Base-by-base conservation (phyloP, 2,797 vertebrate species). In the Sebastes jordani region DNA sequence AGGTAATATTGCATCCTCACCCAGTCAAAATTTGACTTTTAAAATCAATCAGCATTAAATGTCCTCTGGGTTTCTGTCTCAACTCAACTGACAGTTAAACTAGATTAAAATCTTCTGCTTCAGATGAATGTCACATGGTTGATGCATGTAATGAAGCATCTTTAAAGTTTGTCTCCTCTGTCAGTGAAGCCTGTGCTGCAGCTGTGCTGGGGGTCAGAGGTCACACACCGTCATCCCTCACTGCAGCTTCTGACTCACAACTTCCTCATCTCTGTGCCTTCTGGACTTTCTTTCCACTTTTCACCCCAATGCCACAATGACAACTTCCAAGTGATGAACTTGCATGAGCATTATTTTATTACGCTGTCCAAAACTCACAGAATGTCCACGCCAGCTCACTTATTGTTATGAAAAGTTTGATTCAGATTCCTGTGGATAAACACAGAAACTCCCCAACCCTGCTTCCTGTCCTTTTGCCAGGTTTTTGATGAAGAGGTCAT, bases 181-280 rank as follows among this genome's bases (percentile, higher is more conserved):
- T 49, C 46, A 49, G 46, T 49, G 14, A 49, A 49, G 46, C 18
- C 13, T 29, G 14, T 29, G 34, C 27, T 20, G 49, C 27, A 25
- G 56, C 38, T 55, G 27, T 27, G 49, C 23, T 7, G 32, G 0
- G 23, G 80, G 74, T 85, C 74, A 73, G 59, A 67, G 71, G 82
- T 83, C 67, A 25, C 14, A 5, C 11, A 56, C 16, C 7, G 16
- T 32, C 52, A 49, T 66, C 4, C 62, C 46, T 74, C 27, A n/a
- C 56, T 54, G 30, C 42, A 42, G 69, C 55, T 4, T 11, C 49
- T 81, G 81, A 84, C 54, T 84, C 81, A 71, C 6, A 22, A 52
- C 72, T 3, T 10, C 61, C 8, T n/a, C 36, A 2, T 66, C 6
- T 62, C 34, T 65, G 30, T 4, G 2, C 46, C 34, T 58, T 18